Evolutionary conservation across 2,797 vertebrate genomes (phyloP).

Genomic region (Vireo griseus): DNA sequence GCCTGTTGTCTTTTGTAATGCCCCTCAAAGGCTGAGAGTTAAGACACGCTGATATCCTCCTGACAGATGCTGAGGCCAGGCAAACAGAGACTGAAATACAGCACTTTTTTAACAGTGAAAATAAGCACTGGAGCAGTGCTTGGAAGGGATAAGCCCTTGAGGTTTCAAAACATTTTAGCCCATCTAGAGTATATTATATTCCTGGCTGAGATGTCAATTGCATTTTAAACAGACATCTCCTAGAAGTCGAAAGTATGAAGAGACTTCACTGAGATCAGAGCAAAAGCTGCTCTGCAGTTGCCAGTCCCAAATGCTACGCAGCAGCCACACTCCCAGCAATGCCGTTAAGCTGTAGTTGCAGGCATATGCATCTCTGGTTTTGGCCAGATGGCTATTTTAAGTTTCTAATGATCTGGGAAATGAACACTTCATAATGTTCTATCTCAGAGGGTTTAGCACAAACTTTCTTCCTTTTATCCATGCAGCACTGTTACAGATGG

Average conservation of each 20-base stretch:
- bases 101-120: background rate
- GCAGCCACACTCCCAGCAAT: background rate
- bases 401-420: constrained; percentile 49
- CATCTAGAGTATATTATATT: background rate
- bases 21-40: background rate
- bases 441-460: constrained; percentile 5
- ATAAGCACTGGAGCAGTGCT: accelerated
- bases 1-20: background rate
- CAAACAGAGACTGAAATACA: background rate
- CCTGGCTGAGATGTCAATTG: background rate
- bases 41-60: background rate
- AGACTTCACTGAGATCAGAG: background rate
- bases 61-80: background rate
- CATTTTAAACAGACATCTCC: background rate
- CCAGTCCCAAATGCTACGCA: background rate
- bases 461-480: background rate
- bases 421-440: background rate
- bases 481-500: background rate
- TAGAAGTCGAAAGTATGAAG: background rate
- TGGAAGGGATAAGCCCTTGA: background rate
- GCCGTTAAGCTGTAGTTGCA: background rate
- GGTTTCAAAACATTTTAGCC: background rate
- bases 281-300: background rate
- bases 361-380: background rate
- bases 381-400: constrained; percentile 30